Conservation (phyloP, 2,888 invertebrate species). For the Drosophila paranaensis region DNA sequence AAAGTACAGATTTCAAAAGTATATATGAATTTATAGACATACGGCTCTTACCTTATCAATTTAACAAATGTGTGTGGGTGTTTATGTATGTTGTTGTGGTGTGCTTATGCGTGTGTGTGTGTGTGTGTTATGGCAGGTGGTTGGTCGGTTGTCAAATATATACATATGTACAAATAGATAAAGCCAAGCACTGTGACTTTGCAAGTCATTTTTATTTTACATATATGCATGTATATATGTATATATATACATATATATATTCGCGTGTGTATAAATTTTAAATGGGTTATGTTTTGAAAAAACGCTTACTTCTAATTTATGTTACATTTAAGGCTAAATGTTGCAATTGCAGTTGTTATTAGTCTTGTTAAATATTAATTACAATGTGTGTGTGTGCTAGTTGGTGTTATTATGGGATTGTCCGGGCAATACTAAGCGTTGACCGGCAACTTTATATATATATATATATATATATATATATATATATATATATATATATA, state of each 20-base stretch:
- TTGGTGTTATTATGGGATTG: constrained; percentile 26
- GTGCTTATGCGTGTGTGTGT: constrained; percentile 3
- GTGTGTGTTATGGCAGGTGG: constrained; percentile 10
- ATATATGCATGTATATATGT: constrained; percentile 52
- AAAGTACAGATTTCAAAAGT: not conserved
- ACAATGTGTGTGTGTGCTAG: constrained; percentile 40
- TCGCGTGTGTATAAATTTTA: constrained; percentile 49
- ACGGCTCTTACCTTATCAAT: constrained; percentile 49
- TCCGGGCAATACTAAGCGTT: constrained; percentile 31
- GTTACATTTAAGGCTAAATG: constrained; percentile 34
- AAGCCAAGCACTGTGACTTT: constrained; percentile 59
- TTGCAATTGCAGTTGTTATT: constrained; percentile 48
- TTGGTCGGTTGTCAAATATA: constrained; percentile 8
- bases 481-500: constrained; percentile 12
- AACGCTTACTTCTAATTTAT: constrained; percentile 61
- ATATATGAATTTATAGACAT: not conserved
- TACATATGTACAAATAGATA: constrained; percentile 32
- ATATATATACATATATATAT: constrained; percentile 43
- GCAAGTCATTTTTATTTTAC: constrained; percentile 65
- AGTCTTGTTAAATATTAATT: constrained; percentile 72
- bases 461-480: constrained; percentile 2
- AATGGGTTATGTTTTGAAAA: constrained; percentile 50
- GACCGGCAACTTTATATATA: constrained; percentile 38
- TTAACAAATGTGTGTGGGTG: constrained; percentile 15
- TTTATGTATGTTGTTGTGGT: constrained; percentile 6